These are phyloP conservation scores for Ridgeia piscesae DNA, from an alignment of 1,140 invertebrate species.

Conservation along the genomic window DNA sequence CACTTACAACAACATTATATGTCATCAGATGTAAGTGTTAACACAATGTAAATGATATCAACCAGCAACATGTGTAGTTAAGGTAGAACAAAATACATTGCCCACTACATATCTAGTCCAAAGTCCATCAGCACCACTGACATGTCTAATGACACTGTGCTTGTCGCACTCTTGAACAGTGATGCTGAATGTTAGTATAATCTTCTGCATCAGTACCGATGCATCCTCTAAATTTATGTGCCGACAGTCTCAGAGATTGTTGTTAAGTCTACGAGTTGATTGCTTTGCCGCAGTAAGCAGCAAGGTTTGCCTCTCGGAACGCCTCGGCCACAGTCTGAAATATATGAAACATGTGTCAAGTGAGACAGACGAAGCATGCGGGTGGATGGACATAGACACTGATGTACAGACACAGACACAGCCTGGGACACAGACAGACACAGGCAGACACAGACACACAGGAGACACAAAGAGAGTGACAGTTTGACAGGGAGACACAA, in stretches of 20 bases:
- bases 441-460: too few relatives aligned
- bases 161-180: neutral
- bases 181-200: neutral
- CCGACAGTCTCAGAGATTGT: neutral
- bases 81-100: neutral
- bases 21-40: too few relatives aligned
- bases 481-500: too few relatives aligned
- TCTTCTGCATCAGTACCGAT: neutral
- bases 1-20: neutral
- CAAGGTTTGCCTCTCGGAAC: constrained; percentile 92
- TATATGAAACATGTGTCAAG: neutral
- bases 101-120: neutral
- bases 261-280: constrained; percentile 80
- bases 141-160: neutral
- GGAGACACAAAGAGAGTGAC: too few relatives aligned
- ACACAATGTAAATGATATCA: neutral
- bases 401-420: neutral
- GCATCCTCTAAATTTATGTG: neutral
- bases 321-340: constrained; percentile 94
- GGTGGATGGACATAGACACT: constrained; percentile 28
- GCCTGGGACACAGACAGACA: too few relatives aligned
- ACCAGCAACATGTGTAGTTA: neutral
- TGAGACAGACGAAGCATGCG: too few relatives aligned
- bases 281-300: constrained; percentile 94
- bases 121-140: neutral